Conservation (phyloP, 2,113 vertebrate species). For the Nycticryphes semicollaris region DNA sequence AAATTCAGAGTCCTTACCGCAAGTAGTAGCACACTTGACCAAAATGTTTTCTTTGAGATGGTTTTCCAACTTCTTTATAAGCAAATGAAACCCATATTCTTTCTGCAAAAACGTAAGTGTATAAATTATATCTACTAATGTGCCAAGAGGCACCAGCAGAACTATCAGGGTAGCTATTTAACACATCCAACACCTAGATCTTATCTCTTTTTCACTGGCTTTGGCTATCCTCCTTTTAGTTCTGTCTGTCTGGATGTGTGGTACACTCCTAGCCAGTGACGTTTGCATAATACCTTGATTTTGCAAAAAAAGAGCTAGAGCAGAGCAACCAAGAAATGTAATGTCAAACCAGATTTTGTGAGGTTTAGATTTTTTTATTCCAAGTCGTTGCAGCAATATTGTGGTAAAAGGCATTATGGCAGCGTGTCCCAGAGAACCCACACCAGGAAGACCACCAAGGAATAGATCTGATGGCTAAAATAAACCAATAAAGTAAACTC, state of each 20-base stretch:
- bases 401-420: not conserved
- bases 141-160: not conserved
- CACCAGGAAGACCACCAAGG: not conserved
- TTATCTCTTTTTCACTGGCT: not conserved
- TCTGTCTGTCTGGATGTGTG: not conserved
- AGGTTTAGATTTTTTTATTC: not conserved
- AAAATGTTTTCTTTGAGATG: not conserved
- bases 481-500: not conserved
- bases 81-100: not conserved
- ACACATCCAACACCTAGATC: not conserved
- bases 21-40: not conserved
- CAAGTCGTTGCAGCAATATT: not conserved
- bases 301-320: not conserved
- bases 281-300: not conserved
- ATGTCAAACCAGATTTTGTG: not conserved
- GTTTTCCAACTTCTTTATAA: not conserved
- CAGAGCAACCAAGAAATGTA: not conserved
- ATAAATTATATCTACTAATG: not conserved
- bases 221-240: not conserved
- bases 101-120: not conserved
- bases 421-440: not conserved
- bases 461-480: not conserved
- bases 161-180: not conserved
- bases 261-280: not conserved
- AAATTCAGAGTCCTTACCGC: not conserved